phyloP scores from a whole-genome alignment of 2,113 vertebrate species.

The Maccullochella peelii region DNA sequence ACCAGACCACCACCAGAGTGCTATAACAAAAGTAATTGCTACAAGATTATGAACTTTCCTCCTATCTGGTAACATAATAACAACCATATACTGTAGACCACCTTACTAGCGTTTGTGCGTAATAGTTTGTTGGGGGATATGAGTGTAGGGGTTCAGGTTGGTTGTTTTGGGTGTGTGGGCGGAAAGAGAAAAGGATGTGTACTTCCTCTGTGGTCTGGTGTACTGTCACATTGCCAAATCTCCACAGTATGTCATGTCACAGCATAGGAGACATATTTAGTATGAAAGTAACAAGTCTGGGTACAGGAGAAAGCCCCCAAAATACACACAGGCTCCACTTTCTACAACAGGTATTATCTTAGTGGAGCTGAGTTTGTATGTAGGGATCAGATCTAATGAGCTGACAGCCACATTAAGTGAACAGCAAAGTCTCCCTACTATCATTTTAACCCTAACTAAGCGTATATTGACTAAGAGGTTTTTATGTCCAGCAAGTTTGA shows the following conservation, averaged over 20 bases:
- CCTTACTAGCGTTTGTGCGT: not conserved
- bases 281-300: constrained; percentile 6
- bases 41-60: not conserved
- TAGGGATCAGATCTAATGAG: not conserved
- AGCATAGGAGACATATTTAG: not conserved
- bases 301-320: not conserved
- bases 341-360: not conserved
- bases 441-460: too few relatives aligned
- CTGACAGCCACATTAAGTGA: not conserved
- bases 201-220: constrained; percentile 56
- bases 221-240: constrained; percentile 5
- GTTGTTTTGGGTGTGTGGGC: constrained; percentile 40
- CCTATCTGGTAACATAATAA: not conserved
- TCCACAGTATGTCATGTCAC: not conserved
- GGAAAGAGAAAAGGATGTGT: constrained; percentile 53
- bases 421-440: not conserved
- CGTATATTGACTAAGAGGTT: too few relatives aligned
- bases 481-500: not conserved
- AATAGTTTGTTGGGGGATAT: constrained; percentile 2
- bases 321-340: constrained; percentile 3
- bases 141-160: constrained; percentile 4
- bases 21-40: not conserved
- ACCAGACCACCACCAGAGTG: not conserved
- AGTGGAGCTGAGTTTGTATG: not conserved
- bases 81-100: not conserved